Conservation (phyloP, 2,113 vertebrate genomes). For the Perca flavescens region DNA sequence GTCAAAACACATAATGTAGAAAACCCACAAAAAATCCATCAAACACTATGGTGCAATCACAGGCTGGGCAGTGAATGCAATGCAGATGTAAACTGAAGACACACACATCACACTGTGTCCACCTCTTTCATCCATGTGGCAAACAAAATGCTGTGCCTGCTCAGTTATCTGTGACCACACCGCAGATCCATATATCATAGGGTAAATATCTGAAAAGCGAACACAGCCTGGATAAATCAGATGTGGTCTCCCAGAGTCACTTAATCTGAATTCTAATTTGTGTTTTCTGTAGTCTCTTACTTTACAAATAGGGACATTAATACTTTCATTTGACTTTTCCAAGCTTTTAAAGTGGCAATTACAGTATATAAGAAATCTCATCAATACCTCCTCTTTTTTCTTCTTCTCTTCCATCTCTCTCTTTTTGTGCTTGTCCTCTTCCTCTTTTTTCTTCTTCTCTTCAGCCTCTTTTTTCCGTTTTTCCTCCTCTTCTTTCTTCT, state of each 20-base stretch:
- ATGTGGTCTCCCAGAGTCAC: background rate
- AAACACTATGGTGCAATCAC: background rate
- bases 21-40: slow-evolving; percentile 18
- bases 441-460: slow-evolving; percentile 22
- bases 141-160: slow-evolving; percentile 1
- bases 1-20: background rate
- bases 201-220: slow-evolving; percentile 1
- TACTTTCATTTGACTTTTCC: background rate
- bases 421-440: slow-evolving; percentile 34
- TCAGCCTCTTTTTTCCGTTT: slow-evolving; percentile 35
- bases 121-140: slow-evolving; percentile 8
- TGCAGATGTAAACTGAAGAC: slow-evolving; percentile 38
- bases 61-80: slow-evolving; percentile 27
- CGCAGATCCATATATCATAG: background rate
- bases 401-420: slow-evolving; percentile 29
- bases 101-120: slow-evolving; percentile 9
- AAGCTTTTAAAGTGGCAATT: slow-evolving; percentile 3
- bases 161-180: background rate
- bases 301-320: slow-evolving; percentile 13
- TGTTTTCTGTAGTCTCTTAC: slow-evolving; percentile 12
- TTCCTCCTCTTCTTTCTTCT: slow-evolving; percentile 56
- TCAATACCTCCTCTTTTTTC: slow-evolving; percentile 69
- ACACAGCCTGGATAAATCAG: slow-evolving; percentile 34
- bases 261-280: background rate
- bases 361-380: background rate